Evolutionary conservation across 2,797 vertebrate species (phyloP), one percentile per base, ranked within the genome.

Genomic region (Schizothorax lantsangensis): DNA sequence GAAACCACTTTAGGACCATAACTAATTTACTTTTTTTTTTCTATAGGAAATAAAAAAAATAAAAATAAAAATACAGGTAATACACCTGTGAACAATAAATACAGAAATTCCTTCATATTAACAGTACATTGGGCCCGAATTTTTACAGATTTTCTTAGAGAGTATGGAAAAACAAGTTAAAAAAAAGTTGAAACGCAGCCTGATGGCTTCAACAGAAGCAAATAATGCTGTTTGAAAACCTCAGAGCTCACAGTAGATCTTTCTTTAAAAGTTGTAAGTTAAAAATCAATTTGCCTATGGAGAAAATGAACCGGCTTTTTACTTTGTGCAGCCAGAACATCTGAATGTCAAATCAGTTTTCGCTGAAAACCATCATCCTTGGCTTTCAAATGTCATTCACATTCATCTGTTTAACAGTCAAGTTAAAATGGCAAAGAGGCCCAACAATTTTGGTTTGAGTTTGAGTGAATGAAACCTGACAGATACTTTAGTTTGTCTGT

Each of bases 381-480:
- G 4, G 66, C 33, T 26, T 52, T 57, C 49, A 82, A 57, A 82
- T 66, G 47, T 43, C 62, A 81, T 7, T 66, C 79, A 64, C 59
- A 47, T 64, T 66, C 17, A 66, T 66, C 43, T 45, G 33, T 81
- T 68, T 9, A 66, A 62, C 47, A 33, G n/a, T 49, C 30, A n/a
- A 30, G 54, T 11, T 64, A 19, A 79, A 64, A 79, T 64, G 57
- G 78, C 78, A 57, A 79, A 80, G 23, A 64, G 40, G 8, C 14
- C 54, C 57, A 62, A 47, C 36, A 43, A 69, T 52, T 36, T 69
- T 15, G 64, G 30, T 69, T 81, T 81, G 43, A 81, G 15, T 30
- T 66, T 19, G 12, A 49, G 64, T 38, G 33, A 81, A 81, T 45
- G 6, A 19, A 26, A n/a, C 9, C 30, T 45, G 49, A 71, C 33